Base-by-base conservation (phyloP, 2,797 vertebrate species). In the Perodicticus potto region DNA sequence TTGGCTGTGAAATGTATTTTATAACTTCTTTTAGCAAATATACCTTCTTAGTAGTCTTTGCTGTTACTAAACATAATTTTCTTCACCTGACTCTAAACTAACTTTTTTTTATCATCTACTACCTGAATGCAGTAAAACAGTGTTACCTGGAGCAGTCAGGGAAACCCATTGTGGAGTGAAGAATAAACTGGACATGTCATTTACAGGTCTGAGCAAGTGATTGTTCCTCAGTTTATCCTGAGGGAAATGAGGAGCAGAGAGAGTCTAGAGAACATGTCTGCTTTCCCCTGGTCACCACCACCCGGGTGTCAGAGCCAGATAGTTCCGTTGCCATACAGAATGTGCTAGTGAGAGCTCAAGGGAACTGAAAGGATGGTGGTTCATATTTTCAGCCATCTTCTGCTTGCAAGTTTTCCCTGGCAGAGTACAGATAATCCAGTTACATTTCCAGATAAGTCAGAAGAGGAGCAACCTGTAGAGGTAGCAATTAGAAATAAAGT, bases 21-120 rank as follows among this genome's bases (percentile, higher is more conserved):
- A 11, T 61, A 70, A 45, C 16, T 83, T 96, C 78, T 27, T 27
- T 32, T 22, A 83, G n/a, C 29, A 86, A 40, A 84, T 84, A 67
- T 27, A 34, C 59, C 53, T 93, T 83, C 53, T 59, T 59, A 22
- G 63, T 70, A 53, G 43, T 81, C n/a, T 95, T 83, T 63, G 77
- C 65, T 49, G 3, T 86, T 78, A 34, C 20, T 87, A 16, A 43
- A 69, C 27, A 10, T n/a, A 32, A 32, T 43, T 72, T 81, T 90
- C 74, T 82, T 89, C 4, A 5, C 27, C 7, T 20, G 27, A 45
- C 59, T 80, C 73, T 82, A 4, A 37, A 27, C 23, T n/a, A 29
- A 34, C 37, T 45, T 81, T 82, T 90, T 69, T 83, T 89, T 1
- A 0, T 76, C n/a, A 61, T 65, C 17, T 63, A 29, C 20, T 37